Percentiles rank a stretch among this genome's conserved stretches.
Conservation (phyloP, 2,797 vertebrate genomes). For the Scarus forsteni region DNA sequence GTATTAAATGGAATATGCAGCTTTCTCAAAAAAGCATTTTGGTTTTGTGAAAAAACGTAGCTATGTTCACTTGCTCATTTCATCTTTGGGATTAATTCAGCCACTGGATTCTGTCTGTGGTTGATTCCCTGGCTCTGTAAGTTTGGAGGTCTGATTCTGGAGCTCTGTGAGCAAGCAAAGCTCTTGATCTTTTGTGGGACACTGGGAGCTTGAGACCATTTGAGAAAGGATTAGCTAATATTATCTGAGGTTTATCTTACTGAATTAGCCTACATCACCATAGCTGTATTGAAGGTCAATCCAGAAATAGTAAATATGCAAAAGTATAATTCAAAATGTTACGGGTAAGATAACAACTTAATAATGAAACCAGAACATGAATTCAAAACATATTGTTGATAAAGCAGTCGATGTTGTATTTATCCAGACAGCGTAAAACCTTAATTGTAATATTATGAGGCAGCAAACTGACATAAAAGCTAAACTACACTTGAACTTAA, state of each 20-base stretch:
- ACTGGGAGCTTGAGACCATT: slow-evolving; percentile 60
- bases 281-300: slow-evolving; percentile 15
- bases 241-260: slow-evolving; percentile 64
- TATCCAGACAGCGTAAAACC: neutral
- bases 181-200: slow-evolving; percentile 46
- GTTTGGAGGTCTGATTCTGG: slow-evolving; percentile 19
- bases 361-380: neutral
- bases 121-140: slow-evolving; percentile 5
- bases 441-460: neutral
- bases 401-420: too few species aligned
- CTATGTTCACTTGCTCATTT: neutral
- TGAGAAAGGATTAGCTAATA: slow-evolving; percentile 77
- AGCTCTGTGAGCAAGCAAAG: slow-evolving; percentile 33
- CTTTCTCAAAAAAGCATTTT: neutral
- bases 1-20: neutral
- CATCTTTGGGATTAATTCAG: neutral
- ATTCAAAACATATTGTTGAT: neutral
- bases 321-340: slow-evolving; percentile 8
- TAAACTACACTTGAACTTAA: neutral
- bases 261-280: slow-evolving; percentile 58
- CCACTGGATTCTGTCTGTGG: neutral
- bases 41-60: neutral
- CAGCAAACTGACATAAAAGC: neutral
- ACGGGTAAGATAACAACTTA: neutral
- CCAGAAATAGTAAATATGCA: slow-evolving; percentile 17